Base-by-base conservation (phyloP, 2,797 vertebrate genomes). In the Nannoperca australis region DNA sequence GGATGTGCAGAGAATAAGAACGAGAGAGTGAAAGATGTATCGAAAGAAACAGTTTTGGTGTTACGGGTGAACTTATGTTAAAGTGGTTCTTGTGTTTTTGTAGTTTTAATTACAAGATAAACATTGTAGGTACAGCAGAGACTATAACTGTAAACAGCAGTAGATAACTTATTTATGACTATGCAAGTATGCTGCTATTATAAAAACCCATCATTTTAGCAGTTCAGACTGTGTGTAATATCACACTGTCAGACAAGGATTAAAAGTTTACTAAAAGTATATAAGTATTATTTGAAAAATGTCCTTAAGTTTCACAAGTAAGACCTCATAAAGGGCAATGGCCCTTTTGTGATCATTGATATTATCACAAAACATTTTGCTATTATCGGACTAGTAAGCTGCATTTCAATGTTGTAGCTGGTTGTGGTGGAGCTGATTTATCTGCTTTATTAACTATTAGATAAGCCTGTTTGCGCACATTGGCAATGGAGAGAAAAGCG, bases 1-100 rank as follows among this genome's bases (percentile, higher is more conserved):
- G 64, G 78, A 74, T 84, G 68, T 85, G 85, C 30, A 64, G 58
- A 56, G 64, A 84, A 73, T 73, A 40, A 64, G 44, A 70, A 61
- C 24, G n/a, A 77, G 42, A 44, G 32, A 56, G n/a, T 45, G 51
- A 67, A 67, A 60, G 69, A 71, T 15, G 15, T 9, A 38, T 12
- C 45, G 50, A 38, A 67, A 67, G 65, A 62, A 30, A 22, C 13
- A 2, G 10, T 51, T 55, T 50, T 24, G 18, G 40, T 62, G 15
- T 40, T 64, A 53, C 14, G 24, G 49, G 4, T 63, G 42, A 68
- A 56, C 27, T 18, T 27, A 1, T 53, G 7, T 47, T 53, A n/a
- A 32, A 49, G n/a, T 36, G 14, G 17, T 17, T 24, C 32, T 38
- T 54, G 17, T 54, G 2, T 32, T 53, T 36, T 65, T 55, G n/a